Conservation (phyloP, 1,140 invertebrate genomes). For the Trichonephila inaurata region DNA sequence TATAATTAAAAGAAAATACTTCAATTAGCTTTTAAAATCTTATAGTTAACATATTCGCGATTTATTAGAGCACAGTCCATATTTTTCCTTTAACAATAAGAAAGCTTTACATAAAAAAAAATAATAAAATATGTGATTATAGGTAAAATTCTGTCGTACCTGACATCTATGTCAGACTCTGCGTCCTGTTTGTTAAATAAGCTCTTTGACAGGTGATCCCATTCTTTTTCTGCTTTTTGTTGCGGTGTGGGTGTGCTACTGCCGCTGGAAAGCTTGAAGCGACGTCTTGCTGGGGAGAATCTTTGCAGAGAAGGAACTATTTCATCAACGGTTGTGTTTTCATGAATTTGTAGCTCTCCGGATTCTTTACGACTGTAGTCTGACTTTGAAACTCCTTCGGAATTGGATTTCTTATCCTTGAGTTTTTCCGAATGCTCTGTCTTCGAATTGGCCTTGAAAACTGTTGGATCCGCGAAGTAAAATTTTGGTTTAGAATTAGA, state of each 20-base stretch:
- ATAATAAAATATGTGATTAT: too few relatives aligned
- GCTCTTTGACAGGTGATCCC: constrained; percentile 47
- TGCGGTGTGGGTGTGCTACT: background rate
- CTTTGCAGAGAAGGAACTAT: constrained; percentile 61
- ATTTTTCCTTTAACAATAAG: background rate
- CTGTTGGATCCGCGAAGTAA: constrained; percentile 42
- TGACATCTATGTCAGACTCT: constrained; percentile 66
- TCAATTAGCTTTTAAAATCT: too few relatives aligned
- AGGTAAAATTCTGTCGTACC: background rate
- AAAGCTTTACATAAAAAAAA: background rate
- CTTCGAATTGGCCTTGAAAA: constrained; percentile 18
- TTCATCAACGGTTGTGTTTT: constrained; percentile 46
- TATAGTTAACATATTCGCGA: too few relatives aligned
- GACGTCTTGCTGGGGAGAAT: constrained; percentile 49
- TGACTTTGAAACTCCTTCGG: background rate
- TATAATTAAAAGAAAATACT: too few relatives aligned
- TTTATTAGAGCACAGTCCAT: too few relatives aligned
- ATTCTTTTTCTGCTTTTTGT: constrained; percentile 58
- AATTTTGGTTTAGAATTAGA: constrained; percentile 51
- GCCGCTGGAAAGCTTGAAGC: constrained; percentile 1
- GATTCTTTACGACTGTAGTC: background rate
- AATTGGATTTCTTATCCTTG: background rate
- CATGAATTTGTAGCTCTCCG: background rate
- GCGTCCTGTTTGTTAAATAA: background rate
- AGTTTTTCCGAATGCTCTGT: background rate